Base-by-base conservation (phyloP, 1,140 invertebrate species). In the Tachypleus tridentatus region DNA sequence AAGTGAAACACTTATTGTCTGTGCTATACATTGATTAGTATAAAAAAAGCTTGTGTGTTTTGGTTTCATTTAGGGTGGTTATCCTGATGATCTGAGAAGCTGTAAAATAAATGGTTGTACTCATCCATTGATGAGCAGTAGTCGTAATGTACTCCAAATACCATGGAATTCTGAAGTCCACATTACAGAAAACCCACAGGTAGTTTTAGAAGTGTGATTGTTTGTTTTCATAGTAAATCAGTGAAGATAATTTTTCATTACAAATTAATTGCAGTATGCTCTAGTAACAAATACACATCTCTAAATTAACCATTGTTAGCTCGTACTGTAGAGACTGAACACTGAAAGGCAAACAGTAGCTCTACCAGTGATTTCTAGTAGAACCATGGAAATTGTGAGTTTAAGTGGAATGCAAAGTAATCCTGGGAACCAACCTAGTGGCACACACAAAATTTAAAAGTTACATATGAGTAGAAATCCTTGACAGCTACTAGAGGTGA, bases 1-100 rank as follows among this genome's bases (percentile, higher is more conserved):
- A 29, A 29, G 29, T 29, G 29, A 29, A 29, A 29, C 29, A 29
- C 49, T 8, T 49, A 48, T 59, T 3, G 10, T 58, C 5, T 50
- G 5, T 56, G 4, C 47, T 47, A 62, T 54, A 7, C 3, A 3
- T 29, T 49, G 10, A 4, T 56, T 56, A 52, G 29, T 53, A 7
- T n/a, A 54, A 57, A 53, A 56, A 10, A 56, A 62, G n/a, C 48
- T 9, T 49, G 50, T 62, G 5, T 56, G 10, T 6, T 10, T 6
- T 5, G 9, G 8, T 58, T 9, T 53, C 5, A 56, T 62, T 57
- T n/a, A 69, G 68, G 68, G 68, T 58, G 68, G 65, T 53, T 69
- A 69, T 62, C 62, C 66, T 56, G 6, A 58, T 5, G 51, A 11
- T n/a, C n/a, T 62, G 49, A 64, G 65, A 53, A 67, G 64, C 58